Evolutionary conservation across 2,113 vertebrate species (phyloP).

Genomic region (Geococcyx californianus): DNA sequence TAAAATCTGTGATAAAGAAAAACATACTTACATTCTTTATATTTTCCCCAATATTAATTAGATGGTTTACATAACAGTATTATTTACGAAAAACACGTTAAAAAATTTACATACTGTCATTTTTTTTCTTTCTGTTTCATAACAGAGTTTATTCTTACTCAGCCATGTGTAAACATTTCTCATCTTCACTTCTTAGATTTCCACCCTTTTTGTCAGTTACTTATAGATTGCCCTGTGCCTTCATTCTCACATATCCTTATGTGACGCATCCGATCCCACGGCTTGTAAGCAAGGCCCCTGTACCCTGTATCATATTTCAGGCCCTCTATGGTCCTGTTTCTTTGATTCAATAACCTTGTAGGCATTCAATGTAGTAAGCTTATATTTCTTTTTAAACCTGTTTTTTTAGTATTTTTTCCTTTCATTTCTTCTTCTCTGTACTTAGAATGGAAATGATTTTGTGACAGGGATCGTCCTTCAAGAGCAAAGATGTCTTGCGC

Average conservation of each 20-base stretch:
- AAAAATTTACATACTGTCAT: not conserved
- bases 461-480: not conserved
- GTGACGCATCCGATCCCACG: fast-evolving
- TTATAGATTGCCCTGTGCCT: not conserved
- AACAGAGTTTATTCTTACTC: not conserved
- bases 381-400: not conserved
- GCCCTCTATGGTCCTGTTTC: not conserved
- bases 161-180: not conserved
- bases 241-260: not conserved
- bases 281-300: no score
- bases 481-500: not conserved
- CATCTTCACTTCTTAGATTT: not conserved
- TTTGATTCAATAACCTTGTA: not conserved
- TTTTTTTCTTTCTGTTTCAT: not conserved
- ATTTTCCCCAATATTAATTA: not conserved
- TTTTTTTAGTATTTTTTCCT: not conserved
- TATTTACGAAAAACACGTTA: not conserved
- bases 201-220: not conserved
- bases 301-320: not conserved
- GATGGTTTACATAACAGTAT: not conserved
- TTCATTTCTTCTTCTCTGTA: not conserved
- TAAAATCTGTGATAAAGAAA: not conserved
- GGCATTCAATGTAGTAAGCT: not conserved
- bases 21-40: not conserved
- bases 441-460: not conserved